Conservation (phyloP, 2,888 invertebrate species). For the Caprella mutica region DNA sequence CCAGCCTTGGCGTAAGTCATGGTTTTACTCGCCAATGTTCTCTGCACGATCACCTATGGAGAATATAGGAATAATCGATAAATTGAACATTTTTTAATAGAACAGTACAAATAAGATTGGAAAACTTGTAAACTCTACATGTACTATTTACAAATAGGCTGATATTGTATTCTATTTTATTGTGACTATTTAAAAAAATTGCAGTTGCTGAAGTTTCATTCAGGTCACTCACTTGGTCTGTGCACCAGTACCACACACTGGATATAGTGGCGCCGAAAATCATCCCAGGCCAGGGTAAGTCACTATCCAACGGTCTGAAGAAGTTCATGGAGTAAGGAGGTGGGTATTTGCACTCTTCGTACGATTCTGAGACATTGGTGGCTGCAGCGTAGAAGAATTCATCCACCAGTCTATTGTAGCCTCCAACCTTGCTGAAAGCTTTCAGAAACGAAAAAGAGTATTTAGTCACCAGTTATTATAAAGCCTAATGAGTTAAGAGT, state of each 20-base stretch:
- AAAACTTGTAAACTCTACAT: not conserved
- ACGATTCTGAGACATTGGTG: slow-evolving; percentile 35
- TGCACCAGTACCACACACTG: slow-evolving; percentile 44
- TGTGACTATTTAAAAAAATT: no score
- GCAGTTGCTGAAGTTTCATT: slow-evolving; percentile 36
- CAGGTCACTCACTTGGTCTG: slow-evolving; percentile 39
- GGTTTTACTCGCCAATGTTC: slow-evolving; percentile 43
- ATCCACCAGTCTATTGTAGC: slow-evolving; percentile 42
- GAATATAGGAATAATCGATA: no score
- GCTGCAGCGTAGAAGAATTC: slow-evolving; percentile 39
- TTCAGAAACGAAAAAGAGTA: no score
- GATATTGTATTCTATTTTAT: no score
- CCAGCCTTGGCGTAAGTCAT: slow-evolving; percentile 46
- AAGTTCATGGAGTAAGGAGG: slow-evolving; percentile 40
- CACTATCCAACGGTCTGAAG: slow-evolving; percentile 38
- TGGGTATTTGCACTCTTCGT: slow-evolving; percentile 38
- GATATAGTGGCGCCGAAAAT: slow-evolving; percentile 39
- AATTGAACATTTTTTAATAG: no score
- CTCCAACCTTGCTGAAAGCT: slow-evolving; percentile 43
- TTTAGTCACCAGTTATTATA: no score
- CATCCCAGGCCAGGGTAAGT: slow-evolving; percentile 41
- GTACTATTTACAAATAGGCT: not conserved
- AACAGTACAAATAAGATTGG: no score
- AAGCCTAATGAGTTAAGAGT: no score
- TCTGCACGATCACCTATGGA: slow-evolving; percentile 43